phyloP scores from a whole-genome alignment of 30 jellyfish, hydroid and myxozoan species.

The Pseudorhiza aurosa region DNA sequence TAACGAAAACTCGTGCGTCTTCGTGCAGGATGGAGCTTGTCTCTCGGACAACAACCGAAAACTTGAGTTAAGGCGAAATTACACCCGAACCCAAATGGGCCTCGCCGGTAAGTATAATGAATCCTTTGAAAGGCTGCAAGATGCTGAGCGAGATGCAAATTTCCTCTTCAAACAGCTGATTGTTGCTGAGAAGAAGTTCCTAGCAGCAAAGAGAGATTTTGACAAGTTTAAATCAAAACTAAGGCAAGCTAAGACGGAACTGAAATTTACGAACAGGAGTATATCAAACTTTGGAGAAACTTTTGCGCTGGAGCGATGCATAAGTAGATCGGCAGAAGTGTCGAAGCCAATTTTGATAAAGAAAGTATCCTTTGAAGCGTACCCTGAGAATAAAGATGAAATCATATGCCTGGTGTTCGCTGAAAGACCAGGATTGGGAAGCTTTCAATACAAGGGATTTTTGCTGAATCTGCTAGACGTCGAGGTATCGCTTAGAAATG shows the following conservation, averaged over 20 bases:
- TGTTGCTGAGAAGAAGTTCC: constrained; percentile 30
- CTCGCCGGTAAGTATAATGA: constrained; percentile 56
- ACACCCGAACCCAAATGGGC: constrained; percentile 29
- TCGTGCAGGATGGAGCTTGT: constrained; percentile 42
- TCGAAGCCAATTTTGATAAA: constrained; percentile 7
- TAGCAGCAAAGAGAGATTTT: constrained; percentile 29
- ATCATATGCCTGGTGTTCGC: constrained; percentile 5
- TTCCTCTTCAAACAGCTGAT: background rate
- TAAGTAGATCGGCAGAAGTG: background rate
- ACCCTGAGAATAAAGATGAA: constrained; percentile 15
- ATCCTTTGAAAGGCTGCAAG: constrained; percentile 32
- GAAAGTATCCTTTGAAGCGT: constrained; percentile 27
- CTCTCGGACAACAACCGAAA: constrained; percentile 9
- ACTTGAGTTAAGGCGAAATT: constrained; percentile 7
- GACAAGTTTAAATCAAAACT: constrained; percentile 24
- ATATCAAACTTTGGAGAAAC: constrained; percentile 16
- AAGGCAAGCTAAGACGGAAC: constrained; percentile 29
- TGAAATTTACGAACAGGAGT: constrained; percentile 35
- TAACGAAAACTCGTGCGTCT: constrained; percentile 30
- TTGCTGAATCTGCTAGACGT: constrained; percentile 39
- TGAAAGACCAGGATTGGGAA: background rate
- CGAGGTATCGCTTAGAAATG: constrained; percentile 27
- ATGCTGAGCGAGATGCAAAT: background rate
- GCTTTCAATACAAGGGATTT: background rate
- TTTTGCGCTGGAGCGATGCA: constrained; percentile 52